phyloP scores from a whole-genome alignment of 1,140 invertebrate genomes.

The Rhizoglyphus robini region DNA sequence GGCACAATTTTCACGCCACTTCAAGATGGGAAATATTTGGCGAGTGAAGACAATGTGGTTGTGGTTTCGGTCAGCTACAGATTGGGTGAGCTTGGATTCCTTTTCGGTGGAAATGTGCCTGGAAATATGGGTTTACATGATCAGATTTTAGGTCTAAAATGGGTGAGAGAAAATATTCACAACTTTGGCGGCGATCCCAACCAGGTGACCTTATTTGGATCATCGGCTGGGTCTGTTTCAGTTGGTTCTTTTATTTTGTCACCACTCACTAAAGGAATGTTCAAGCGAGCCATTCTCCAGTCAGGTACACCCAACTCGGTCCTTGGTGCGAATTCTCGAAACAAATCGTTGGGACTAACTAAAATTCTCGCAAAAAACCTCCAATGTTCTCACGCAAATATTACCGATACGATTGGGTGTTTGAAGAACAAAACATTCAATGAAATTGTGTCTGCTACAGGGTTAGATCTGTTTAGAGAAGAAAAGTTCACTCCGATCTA shows the following conservation, averaged over 20 bases:
- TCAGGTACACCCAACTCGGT: not conserved
- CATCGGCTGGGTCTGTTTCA: slow-evolving; percentile 31
- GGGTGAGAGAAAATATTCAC: too few species aligned
- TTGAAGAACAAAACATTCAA: not conserved
- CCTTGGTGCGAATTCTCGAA: not conserved
- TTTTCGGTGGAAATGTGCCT: too few species aligned
- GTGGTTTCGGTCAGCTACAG: too few species aligned
- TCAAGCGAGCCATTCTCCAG: not conserved
- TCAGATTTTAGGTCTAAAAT: too few species aligned
- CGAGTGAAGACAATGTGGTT: too few species aligned
- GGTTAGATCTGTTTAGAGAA: not conserved
- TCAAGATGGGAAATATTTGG: slow-evolving; percentile 33
- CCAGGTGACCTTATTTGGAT: too few species aligned
- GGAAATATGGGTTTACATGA: too few species aligned
- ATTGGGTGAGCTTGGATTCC: too few species aligned
- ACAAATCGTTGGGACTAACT: not conserved
- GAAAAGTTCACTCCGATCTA: not conserved
- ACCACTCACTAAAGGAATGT: slow-evolving; percentile 30
- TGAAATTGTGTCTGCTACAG: not conserved
- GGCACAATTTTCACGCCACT: slow-evolving; percentile 72
- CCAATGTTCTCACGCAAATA: not conserved
- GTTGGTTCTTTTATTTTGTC: too few species aligned
- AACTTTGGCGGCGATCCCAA: too few species aligned
- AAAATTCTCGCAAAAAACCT: not conserved
- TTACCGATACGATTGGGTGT: not conserved